Evolutionary conservation across 92 coral and sea anemone species (phyloP).

Genomic region (Bergia sp.): DNA sequence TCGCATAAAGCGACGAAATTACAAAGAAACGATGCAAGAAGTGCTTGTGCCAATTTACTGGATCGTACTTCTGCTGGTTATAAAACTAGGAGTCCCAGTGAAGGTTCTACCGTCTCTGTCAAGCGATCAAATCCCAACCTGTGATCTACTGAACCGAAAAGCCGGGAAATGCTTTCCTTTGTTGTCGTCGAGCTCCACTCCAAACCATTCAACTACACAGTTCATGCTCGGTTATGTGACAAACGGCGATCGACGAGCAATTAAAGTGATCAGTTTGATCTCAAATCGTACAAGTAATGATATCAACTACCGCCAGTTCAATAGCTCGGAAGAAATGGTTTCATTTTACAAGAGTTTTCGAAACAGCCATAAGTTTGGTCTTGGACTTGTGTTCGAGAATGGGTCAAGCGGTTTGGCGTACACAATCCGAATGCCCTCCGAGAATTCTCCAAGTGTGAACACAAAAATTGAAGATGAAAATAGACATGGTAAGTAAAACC

Average conservation of each 20-base stretch:
- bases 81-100: constrained; percentile 44
- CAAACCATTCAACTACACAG: background rate
- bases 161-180: constrained; percentile 37
- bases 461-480: constrained; percentile 45
- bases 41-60: constrained; percentile 80
- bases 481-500: constrained; percentile 37
- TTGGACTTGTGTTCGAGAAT: constrained; percentile 69
- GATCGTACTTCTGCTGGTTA: constrained; percentile 60
- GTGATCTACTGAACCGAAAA: constrained; percentile 39
- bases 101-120: constrained; percentile 59
- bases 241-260: constrained; percentile 50
- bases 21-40: constrained; percentile 78
- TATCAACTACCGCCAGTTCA: constrained; percentile 58
- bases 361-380: constrained; percentile 46
- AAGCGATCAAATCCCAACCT: constrained; percentile 64
- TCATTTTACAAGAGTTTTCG: constrained; percentile 57
- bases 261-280: constrained; percentile 51
- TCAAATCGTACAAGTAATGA: constrained; percentile 37
- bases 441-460: constrained; percentile 53
- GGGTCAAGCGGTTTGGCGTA: constrained; percentile 62
- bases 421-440: constrained; percentile 58
- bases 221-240: constrained; percentile 60
- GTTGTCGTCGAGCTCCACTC: background rate
- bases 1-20: constrained; percentile 73
- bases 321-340: constrained; percentile 64